Base-by-base conservation (phyloP, 2,888 invertebrate species). In the Hyposoter dolosus region DNA sequence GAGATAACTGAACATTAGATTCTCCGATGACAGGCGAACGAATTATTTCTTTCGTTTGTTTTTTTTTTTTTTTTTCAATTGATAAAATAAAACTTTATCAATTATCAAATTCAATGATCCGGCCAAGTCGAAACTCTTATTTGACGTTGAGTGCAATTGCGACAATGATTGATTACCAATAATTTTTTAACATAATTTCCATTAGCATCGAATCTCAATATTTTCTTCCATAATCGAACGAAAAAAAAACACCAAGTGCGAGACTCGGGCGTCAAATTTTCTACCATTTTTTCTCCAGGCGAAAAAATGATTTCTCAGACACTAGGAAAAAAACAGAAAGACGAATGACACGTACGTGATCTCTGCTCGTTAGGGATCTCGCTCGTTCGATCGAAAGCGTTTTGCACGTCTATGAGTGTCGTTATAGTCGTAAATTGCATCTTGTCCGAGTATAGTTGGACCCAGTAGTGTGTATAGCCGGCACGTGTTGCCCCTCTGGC, bases 401-500 rank as follows among this genome's bases (percentile, higher is more conserved):
- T 66, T 71, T 72, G 75, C 75, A 76, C 82, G 84, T 77, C 84
- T 79, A 82, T 68, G 81, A 68, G 78, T 72, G 43, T 87, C 84
- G 85, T 89, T 88, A 86, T 65, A 75, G 60, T 85, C 88, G 82
- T 90, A 90, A 90, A 88, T 88, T 83, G 83, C 83, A 81, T 71
- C 66, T 87, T 63, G 75, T 83, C 83, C 80, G 79, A 80, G 78
- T 81, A 77, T 68, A 79, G 83, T 83, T 78, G 78, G 56, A 79
- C 81, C 84, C 75, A 83, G 63, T 65, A 76, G 60, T 45, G 65
- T 81, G 83, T 81, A 81, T 87, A 79, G 86, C 87, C 82, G 90
- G 87, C 90, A 90, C 90, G 90, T 90, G 90, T 86, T 75, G 9
- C 74, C 82, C 75, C 75, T 80, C 89, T 79, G 79, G 79, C 86